phyloP scores from a whole-genome alignment of 1,140 invertebrate species.

The fruit fly (Drosophila melanogaster) region DNA sequence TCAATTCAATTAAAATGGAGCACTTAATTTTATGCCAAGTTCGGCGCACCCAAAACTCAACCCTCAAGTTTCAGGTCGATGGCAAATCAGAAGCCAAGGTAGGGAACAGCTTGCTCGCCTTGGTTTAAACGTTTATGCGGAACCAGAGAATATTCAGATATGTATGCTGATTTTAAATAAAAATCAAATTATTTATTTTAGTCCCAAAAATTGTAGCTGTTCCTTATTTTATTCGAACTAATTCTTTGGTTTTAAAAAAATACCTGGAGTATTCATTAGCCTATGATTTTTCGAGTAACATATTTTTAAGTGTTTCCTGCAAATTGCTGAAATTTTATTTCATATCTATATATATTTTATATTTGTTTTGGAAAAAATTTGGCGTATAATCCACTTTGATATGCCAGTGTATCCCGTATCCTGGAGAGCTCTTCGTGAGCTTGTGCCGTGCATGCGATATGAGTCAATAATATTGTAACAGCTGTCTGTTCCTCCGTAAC shows the following conservation, averaged over 20 bases:
- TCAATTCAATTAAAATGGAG: conserved; percentile 81
- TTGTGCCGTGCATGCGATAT: conserved; percentile 72
- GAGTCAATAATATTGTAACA: conserved; percentile 83
- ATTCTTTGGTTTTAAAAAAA: too few relatives aligned
- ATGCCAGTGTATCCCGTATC: conserved; percentile 2
- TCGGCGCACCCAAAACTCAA: conserved; percentile 67
- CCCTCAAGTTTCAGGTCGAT: conserved; percentile 31
- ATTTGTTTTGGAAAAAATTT: too few relatives aligned
- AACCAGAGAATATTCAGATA: background rate
- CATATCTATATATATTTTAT: too few relatives aligned
- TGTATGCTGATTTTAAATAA: background rate
- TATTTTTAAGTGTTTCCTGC: too few relatives aligned
- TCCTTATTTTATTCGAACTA: too few relatives aligned
- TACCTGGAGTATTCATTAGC: too few relatives aligned
- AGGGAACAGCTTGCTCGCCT: conserved; percentile 28
- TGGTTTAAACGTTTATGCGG: conserved; percentile 17
- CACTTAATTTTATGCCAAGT: conserved; percentile 81
- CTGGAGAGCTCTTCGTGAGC: conserved; percentile 46
- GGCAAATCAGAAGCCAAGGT: conserved; percentile 64
- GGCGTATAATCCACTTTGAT: background rate
- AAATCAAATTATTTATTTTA: too few relatives aligned
- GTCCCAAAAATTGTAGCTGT: too few relatives aligned
- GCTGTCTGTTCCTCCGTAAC: conserved; percentile 62
- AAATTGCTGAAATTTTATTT: too few relatives aligned
- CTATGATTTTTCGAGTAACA: too few relatives aligned